phyloP scores from a whole-genome alignment of 1,140 invertebrate genomes.

The Ips typographus region DNA sequence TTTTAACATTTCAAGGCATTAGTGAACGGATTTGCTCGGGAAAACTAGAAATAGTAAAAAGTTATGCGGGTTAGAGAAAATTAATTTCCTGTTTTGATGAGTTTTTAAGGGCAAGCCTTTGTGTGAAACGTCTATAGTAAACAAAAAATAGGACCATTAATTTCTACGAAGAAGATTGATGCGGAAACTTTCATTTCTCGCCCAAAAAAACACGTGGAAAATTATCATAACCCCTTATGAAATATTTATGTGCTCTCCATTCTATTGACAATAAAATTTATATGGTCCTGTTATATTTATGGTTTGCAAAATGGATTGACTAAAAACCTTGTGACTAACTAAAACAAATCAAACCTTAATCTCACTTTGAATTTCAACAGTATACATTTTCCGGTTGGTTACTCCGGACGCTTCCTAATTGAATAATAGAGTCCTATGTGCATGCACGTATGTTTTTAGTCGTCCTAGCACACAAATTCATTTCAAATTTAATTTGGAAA shows the following conservation, averaged over 20 bases:
- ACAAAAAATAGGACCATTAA: slow-evolving; percentile 15
- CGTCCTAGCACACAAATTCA: slow-evolving; percentile 26
- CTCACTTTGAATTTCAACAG: slow-evolving; percentile 20
- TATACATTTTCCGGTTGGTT: slow-evolving; percentile 35
- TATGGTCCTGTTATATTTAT: neutral
- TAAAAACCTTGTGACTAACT: too few relatives aligned
- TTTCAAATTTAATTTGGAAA: slow-evolving; percentile 31
- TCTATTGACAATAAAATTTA: slow-evolving; percentile 32
- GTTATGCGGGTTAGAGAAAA: slow-evolving; percentile 1
- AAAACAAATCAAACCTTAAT: neutral
- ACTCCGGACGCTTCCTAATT: slow-evolving; percentile 29
- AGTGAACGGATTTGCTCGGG: slow-evolving; percentile 17
- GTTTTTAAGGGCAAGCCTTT: neutral
- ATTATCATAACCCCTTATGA: slow-evolving; percentile 33
- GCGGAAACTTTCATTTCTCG: slow-evolving; percentile 15
- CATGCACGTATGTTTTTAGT: slow-evolving; percentile 23
- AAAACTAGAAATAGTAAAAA: slow-evolving; percentile 16
- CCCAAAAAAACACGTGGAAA: slow-evolving; percentile 26
- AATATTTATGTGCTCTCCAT: slow-evolving; percentile 35
- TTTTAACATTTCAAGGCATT: slow-evolving; percentile 24
- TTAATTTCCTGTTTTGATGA: neutral
- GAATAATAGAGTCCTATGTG: slow-evolving; percentile 26
- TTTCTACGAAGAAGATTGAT: slow-evolving; percentile 22
- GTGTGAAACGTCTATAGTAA: neutral
- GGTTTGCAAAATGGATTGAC: too few relatives aligned